Conservation (phyloP, 2,113 vertebrate genomes). For the Aspidoscelis tigris region DNA sequence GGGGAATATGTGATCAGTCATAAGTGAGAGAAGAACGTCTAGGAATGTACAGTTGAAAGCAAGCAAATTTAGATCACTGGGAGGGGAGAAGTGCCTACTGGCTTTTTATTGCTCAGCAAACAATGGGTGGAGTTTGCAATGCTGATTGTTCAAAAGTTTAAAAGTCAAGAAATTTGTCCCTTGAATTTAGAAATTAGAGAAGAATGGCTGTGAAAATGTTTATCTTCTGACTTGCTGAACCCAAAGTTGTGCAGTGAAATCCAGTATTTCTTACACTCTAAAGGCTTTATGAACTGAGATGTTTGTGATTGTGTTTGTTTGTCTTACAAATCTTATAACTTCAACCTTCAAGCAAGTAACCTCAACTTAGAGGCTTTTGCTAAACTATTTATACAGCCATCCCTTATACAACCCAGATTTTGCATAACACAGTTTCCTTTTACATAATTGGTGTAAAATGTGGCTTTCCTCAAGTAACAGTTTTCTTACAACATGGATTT, state of each 20-base stretch:
- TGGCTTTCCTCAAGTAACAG: no score
- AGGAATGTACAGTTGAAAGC: not conserved
- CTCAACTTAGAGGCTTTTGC: not conserved
- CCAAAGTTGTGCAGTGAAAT: not conserved
- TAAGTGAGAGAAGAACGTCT: not conserved
- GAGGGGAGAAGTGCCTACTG: not conserved
- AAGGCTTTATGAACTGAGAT: not conserved
- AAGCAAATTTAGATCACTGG: not conserved
- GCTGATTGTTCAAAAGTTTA: not conserved
- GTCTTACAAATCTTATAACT: not conserved
- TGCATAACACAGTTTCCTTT: no score
- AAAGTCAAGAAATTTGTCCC: not conserved
- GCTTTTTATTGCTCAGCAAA: not conserved
- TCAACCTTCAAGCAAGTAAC: not conserved
- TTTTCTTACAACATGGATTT: no score
- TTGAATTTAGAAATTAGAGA: slow-evolving; percentile 16
- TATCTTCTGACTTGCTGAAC: not conserved
- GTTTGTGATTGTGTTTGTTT: not conserved
- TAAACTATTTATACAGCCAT: not conserved
- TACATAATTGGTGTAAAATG: no score
- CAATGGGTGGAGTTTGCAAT: not conserved
- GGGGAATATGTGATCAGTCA: not conserved
- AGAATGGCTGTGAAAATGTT: not conserved
- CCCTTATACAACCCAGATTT: no score
- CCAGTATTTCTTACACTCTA: not conserved